Conservation (phyloP, 2,888 invertebrate species). For the Scaptomyza cyrtandrae region DNA sequence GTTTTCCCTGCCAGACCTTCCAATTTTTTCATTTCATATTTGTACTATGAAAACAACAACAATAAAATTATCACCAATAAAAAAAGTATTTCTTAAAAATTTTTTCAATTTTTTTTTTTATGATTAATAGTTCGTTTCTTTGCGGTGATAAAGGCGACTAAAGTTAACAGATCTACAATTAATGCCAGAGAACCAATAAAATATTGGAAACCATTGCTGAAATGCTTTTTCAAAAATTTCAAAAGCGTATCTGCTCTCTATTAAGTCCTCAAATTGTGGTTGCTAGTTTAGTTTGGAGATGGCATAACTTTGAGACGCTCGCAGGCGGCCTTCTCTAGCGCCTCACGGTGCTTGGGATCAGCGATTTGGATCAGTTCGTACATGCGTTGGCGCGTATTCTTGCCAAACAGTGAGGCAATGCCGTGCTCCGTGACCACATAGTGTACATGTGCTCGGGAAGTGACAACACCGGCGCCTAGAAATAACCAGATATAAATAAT, state of each 20-base stretch:
- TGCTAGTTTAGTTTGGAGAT: constrained; percentile 57
- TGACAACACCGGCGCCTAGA: constrained; percentile 96
- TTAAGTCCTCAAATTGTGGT: not conserved
- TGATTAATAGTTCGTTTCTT: constrained; percentile 3
- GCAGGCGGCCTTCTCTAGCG: constrained; percentile 94
- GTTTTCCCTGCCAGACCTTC: constrained; percentile 10
- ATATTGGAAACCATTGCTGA: constrained; percentile 5
- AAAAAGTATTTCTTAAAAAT: constrained; percentile 1
- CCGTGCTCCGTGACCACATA: constrained; percentile 97
- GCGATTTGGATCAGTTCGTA: constrained; percentile 94
- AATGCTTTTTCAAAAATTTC: constrained; percentile 1
- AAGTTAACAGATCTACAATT: not conserved
- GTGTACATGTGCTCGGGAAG: constrained; percentile 95
- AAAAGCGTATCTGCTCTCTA: not conserved
- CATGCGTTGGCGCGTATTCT: constrained; percentile 94
- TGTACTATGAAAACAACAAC: constrained; percentile 34
- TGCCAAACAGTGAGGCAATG: constrained; percentile 95
- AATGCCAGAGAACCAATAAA: not conserved
- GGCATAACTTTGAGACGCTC: constrained; percentile 93
- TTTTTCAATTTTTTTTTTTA: constrained; percentile 25
- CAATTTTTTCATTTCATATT: constrained; percentile 31
- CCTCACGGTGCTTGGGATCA: constrained; percentile 94
- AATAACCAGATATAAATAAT: not conserved
- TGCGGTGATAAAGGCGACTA: not conserved
- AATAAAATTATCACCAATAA: constrained; percentile 29